Conservation (phyloP, 2,888 invertebrate genomes). For the Apeira syringaria region DNA sequence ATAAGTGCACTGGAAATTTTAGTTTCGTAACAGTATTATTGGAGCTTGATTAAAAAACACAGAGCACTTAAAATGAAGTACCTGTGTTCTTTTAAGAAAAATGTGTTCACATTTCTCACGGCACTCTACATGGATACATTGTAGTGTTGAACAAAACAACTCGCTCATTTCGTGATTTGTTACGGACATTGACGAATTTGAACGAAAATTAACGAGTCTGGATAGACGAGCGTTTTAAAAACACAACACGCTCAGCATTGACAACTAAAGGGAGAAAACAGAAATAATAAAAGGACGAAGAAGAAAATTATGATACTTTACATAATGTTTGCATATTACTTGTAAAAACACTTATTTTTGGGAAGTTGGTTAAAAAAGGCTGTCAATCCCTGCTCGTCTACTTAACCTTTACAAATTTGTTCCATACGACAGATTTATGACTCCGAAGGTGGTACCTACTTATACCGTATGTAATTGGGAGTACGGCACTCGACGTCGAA, state of each 20-base stretch:
- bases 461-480: slow-evolving; percentile 40
- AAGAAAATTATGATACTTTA: too few species aligned
- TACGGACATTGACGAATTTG: slow-evolving; percentile 40
- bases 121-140: slow-evolving; percentile 51
- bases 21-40: slow-evolving; percentile 23
- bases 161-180: slow-evolving; percentile 48
- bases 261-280: too few species aligned
- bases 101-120: slow-evolving; percentile 57
- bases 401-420: slow-evolving; percentile 49
- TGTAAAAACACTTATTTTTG: too few species aligned
- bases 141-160: slow-evolving; percentile 52
- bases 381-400: slow-evolving; percentile 18
- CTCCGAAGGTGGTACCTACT: slow-evolving; percentile 39
- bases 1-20: slow-evolving; percentile 18
- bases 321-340: too few species aligned
- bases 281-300: too few species aligned
- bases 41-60: slow-evolving; percentile 10
- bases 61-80: slow-evolving; percentile 6
- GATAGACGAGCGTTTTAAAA: slow-evolving; percentile 5
- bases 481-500: slow-evolving; percentile 42
- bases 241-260: background rate
- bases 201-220: slow-evolving; percentile 17
- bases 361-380: too few species aligned
- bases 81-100: slow-evolving; percentile 36
- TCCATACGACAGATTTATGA: slow-evolving; percentile 66